Percentiles rank a stretch among this genome's conserved stretches.
Conservation (phyloP, 2,888 invertebrate genomes). For the Lomographa bimaculata region DNA sequence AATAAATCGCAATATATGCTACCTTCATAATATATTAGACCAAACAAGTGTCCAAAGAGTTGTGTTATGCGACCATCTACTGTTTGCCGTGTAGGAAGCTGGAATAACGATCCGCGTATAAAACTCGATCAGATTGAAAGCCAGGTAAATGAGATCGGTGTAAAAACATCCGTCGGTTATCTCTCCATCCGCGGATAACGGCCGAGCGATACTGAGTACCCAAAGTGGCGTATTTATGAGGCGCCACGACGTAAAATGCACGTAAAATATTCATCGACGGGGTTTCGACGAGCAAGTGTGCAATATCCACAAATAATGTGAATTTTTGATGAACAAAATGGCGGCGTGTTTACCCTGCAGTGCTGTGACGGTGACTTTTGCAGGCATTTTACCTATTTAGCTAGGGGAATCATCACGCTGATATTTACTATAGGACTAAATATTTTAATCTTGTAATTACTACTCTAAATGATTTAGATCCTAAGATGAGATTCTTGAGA, state of each 20-base stretch:
- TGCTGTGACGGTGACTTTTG: conserved; percentile 6
- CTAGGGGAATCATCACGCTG: too few species aligned
- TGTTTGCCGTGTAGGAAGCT: not conserved
- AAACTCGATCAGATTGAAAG: conserved; percentile 10
- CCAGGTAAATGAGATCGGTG: conserved; percentile 10
- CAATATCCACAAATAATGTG: conserved; percentile 48
- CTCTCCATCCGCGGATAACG: conserved; percentile 19
- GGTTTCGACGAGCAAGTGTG: conserved; percentile 38
- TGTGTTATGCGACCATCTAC: too few species aligned
- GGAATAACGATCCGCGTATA: conserved; percentile 6
- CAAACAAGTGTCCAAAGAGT: too few species aligned
- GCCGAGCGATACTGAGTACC: conserved; percentile 16
- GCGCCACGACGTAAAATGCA: conserved; percentile 42
- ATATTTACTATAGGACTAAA: too few species aligned
- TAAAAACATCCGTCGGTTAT: conserved; percentile 13
- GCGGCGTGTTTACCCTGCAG: conserved; percentile 35
- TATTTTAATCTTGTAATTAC: too few species aligned
- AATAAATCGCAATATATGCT: too few species aligned
- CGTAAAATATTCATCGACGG: conserved; percentile 50
- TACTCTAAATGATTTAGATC: too few species aligned
- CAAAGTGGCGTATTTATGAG: conserved; percentile 42
- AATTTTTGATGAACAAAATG: conserved; percentile 40
- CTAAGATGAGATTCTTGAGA: too few species aligned
- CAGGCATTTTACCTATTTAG: too few species aligned
- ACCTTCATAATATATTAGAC: too few species aligned